Base-by-base conservation (phyloP, 92 coral and sea anemone species). In the Plumapathes pennacea region DNA sequence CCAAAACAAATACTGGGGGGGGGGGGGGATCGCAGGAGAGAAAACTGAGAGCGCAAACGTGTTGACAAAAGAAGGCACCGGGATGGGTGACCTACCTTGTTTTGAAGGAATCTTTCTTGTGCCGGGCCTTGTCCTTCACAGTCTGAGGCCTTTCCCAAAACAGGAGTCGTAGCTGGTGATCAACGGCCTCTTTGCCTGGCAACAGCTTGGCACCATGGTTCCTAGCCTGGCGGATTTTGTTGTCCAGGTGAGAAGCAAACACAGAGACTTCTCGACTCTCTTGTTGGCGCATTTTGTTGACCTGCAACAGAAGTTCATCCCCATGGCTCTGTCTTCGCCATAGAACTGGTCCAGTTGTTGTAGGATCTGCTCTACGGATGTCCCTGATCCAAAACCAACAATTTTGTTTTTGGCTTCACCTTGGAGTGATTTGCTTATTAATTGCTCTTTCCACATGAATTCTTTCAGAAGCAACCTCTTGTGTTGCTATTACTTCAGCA, bases 391-490 rank as follows among this genome's bases (percentile, higher is more conserved):
- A 10, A 75, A 55, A 11, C 73, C 73, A 5, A 75, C 50, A 10
- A 75, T 28, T 45, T 75, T 75, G 21, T 29, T 67, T 21, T 76
- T 76, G 1, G 71, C 83, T 39, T 76, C 83, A 24, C 77, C 77
- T 36, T 76, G 62, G 28, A 76, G 77, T 1, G 71, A 67, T 34
- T 39, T 47, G 10, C 71, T 15, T 3, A 76, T 42, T 31, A 33
- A 45, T 17, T 54, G n/a, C n/a, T n/a, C n/a, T n/a, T n/a, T n/a
- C n/a, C n/a, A n/a, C n/a, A n/a, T n/a, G n/a, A n/a, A n/a, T n/a
- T n/a, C n/a, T n/a, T n/a, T n/a, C n/a, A n/a, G n/a, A n/a, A n/a
- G n/a, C n/a, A n/a, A n/a, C n/a, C n/a, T n/a, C n/a, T n/a, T n/a
- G n/a, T n/a, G n/a, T n/a, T n/a, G n/a, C n/a, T n/a, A n/a, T n/a